phyloP scores from a whole-genome alignment of 1,140 invertebrate genomes.

The Globodera ellingtonae region DNA sequence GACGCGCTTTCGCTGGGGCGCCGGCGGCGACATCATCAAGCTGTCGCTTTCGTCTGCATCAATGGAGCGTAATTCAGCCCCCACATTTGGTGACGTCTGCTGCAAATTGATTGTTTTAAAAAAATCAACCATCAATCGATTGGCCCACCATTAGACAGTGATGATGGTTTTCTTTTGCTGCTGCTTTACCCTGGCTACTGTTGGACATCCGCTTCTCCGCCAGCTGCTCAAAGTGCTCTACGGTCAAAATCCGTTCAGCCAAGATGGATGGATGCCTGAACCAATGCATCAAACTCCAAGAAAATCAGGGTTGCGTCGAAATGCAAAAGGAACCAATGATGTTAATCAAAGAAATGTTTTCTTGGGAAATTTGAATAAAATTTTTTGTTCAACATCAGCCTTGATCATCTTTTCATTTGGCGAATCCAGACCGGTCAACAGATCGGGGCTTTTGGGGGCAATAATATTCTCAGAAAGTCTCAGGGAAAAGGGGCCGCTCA shows the following conservation, averaged over 20 bases:
- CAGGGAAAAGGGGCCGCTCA: too few relatives aligned
- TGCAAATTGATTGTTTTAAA: not conserved
- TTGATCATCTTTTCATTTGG: too few relatives aligned
- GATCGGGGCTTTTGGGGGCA: too few relatives aligned
- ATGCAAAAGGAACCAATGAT: too few relatives aligned
- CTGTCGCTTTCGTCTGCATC: slow-evolving; percentile 12
- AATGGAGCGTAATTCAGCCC: not conserved
- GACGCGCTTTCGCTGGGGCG: slow-evolving; percentile 3
- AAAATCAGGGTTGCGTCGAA: too few relatives aligned
- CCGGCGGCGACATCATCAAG: not conserved
- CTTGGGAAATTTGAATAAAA: too few relatives aligned
- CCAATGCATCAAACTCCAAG: too few relatives aligned
- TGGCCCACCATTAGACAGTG: not conserved
- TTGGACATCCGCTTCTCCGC: not conserved
- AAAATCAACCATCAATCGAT: not conserved
- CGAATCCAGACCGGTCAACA: too few relatives aligned
- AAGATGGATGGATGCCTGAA: slow-evolving; percentile 4
- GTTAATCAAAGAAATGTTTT: too few relatives aligned
- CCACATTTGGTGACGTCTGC: not conserved
- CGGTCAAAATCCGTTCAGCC: not conserved
- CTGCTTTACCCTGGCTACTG: not conserved
- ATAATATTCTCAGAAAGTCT: too few relatives aligned
- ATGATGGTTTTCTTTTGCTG: not conserved
- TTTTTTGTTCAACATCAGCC: too few relatives aligned
- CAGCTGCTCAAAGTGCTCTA: not conserved